Evolutionary conservation across 2,888 invertebrate genomes (phyloP), one percentile per base, ranked within the genome.

Genomic region (Hemithea aestivaria): DNA sequence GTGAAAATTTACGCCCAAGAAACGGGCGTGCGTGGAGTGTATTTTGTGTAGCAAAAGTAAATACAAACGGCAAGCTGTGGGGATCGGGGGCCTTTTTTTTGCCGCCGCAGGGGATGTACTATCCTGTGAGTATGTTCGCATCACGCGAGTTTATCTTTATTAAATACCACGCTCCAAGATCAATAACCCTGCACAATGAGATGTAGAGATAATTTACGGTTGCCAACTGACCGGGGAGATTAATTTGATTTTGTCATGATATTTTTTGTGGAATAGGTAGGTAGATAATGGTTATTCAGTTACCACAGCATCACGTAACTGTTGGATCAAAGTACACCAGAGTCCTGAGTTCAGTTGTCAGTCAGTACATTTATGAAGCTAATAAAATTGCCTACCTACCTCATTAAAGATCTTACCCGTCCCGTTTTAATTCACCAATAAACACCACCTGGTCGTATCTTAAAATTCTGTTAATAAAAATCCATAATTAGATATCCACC

Each of bases 51-150:
- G 68, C 75, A 78, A 82, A 84, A 88, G 88, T 84, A 85, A 81
- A 89, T 88, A 90, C 89, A 92, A 92, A 94, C 92, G 92, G 92
- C 96, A 96, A 96, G 92, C 96, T 96, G 96, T 96, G 96, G 96
- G 95, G 96, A 90, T 94, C 95, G 90, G 95, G 95, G 91, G 94
- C 95, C 89, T 96, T 94, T 91, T 95, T 96, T 90, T 93, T 96
- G 92, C 95, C 95, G 92, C 94, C 94, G 90, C 96, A 95, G 93
- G 96, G 96, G 92, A 95, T 96, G 93, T 96, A 95, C 90, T 96
- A 96, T 92, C 96, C 95, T 93, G 95, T 96, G 91, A 95, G 95
- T 93, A 84, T 74, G 51, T 49, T 40, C 48, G 16, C 16, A 16
- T 16, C 16, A 16, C 16, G 48, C 44, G 40, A 27, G 47, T 47